Evolutionary conservation across 2,888 invertebrate species (phyloP), one percentile per base, ranked within the genome.

Genomic region (Tricholauxania praeusta): DNA sequence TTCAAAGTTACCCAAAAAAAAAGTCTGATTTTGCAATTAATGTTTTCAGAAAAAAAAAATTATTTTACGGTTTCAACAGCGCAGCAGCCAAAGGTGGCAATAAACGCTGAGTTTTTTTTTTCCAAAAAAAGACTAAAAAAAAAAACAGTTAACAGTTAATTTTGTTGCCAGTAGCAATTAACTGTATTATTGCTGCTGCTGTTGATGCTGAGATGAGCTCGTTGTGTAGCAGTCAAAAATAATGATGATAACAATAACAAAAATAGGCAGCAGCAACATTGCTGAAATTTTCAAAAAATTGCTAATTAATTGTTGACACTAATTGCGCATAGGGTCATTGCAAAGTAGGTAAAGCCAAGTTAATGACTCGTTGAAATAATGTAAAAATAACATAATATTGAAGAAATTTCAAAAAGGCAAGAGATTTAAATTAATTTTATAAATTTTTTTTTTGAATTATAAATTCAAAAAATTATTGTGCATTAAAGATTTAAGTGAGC

Each of bases 41-140:
- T 57, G 57, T 6, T 57, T 12, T 39, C 3, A 39, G 10, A 39
- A 39, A 39, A 39, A 39, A 8, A 39, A 39, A 39, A 39, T 39
- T 39, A 1, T 10, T 39, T 39, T 39, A 39, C 39, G 39, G 39
- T 39, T 19, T 57, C 12, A 15, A 57, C 39, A 39, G 10, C 39
- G 7, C 28, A 28, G 57, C 57, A 57, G 57, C 28, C 22, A 57
- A 57, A 57, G 57, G 57, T 57, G 57, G 57, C 57, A 57, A 28
- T 28, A 57, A 57, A 39, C 39, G 39, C 10, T 39, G 39, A 8
- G 2, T 39, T 39, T 39, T 39, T 39, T 10, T 10, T 10, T 39
- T 39, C 1, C 7, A 39, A 39, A 28, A 28, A 19, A n/a, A n/a
- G n/a, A 57, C 15, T 19, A 19, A 28, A 28, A 28, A 15, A 22